phyloP scores from a whole-genome alignment of 2,797 vertebrate species.

The Pangasius krempfi region DNA sequence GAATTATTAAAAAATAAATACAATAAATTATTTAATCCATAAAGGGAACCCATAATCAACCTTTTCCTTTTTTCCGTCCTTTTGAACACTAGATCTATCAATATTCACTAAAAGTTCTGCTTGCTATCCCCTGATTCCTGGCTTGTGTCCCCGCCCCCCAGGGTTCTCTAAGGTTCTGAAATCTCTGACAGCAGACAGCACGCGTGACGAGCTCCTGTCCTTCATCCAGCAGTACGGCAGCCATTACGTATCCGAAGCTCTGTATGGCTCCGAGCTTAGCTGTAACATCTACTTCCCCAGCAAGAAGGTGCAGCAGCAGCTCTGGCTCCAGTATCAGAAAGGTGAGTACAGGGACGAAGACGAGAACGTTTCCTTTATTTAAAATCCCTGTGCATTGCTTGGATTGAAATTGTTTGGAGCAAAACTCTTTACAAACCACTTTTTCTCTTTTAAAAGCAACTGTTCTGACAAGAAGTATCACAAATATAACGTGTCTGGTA shows the following conservation, averaged over 20 bases:
- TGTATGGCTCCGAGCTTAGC: conserved; percentile 95
- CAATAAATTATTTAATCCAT: not conserved
- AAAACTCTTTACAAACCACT: not conserved
- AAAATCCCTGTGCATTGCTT: not conserved
- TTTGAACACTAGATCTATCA: not conserved
- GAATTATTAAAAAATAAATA: not conserved
- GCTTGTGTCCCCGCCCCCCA: conserved; percentile 53
- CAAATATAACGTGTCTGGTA: not conserved
- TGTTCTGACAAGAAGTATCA: not conserved
- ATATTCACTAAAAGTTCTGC: no score
- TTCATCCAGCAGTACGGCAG: conserved; percentile 92
- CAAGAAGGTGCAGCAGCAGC: conserved; percentile 97
- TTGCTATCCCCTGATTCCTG: not conserved
- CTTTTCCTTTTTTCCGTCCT: not conserved
- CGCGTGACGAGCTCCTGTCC: conserved; percentile 88
- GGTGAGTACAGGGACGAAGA: conserved; percentile 73
- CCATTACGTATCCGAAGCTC: conserved; percentile 92
- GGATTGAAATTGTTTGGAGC: not conserved
- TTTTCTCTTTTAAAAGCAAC: not conserved
- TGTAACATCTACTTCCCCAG: conserved; percentile 97
- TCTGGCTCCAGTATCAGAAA: conserved; percentile 99
- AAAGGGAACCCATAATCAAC: not conserved
- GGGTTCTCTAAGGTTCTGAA: conserved; percentile 94
- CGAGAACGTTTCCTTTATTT: not conserved
- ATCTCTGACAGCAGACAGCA: conserved; percentile 89